Evolutionary conservation across 2,113 vertebrate species (phyloP), one percentile per base, ranked within the genome.

Genomic region (Oreotragus oreotragus): DNA sequence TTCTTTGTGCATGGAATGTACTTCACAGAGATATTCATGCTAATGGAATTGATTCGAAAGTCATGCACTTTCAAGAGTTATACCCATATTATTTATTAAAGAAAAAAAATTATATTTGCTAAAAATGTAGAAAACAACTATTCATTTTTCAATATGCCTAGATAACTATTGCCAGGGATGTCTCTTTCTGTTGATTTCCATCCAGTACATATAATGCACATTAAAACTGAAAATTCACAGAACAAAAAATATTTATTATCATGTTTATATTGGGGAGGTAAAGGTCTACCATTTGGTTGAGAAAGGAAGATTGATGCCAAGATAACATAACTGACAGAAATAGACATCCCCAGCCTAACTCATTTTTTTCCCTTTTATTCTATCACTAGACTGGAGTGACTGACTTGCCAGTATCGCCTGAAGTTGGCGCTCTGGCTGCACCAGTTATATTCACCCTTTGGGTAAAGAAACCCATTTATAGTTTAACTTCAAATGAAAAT

Each of bases 181-280:
- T 9, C 73, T 96, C 36, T 51, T 84, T 84, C 12, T 39, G 6
- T 88, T 57, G 45, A 84, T 45, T 97, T 55, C 25, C 21, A 84
- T 94, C 39, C n/a, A 92, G 33, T 25, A 57, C 23, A 64, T 94
- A 94, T 94, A 95, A 88, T 53, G 36, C 5, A 80, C 76, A 92
- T 83, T 95, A 45, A 90, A 95, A 85, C 43, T 49, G 49, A 91
- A 96, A 93, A 91, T 73, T 94, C 57, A 88, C 79, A 57, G 55
- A 80, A 77, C 51, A 90, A 96, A 93, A 94, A 88, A 81, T 94
- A 92, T 79, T 97, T 85, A 25, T 92, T 95, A 77, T 83, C 77
- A 21, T 83, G 86, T 62, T n/a, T 76, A 57, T 17, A 47, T 92
- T 49, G 15, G 70, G 66, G 16, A 93, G n/a, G 19, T 49, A 62